phyloP scores from a whole-genome alignment of 2,888 invertebrate species.

The Drosophila antonietae region DNA sequence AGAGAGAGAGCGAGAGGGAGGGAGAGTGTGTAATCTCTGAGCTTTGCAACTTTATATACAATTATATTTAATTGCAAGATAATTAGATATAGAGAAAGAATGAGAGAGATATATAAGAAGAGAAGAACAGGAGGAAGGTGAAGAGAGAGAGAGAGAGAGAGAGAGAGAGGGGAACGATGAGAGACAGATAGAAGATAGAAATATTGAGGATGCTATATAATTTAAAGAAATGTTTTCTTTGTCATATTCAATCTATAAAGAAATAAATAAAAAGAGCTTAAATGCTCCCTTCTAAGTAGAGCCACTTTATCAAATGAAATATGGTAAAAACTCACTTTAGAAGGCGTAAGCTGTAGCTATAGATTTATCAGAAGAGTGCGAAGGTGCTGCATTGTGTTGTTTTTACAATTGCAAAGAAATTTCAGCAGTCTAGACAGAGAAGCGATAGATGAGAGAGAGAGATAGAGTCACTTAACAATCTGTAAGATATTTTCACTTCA shows the following conservation, averaged over 20 bases:
- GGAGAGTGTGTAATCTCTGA: too few species aligned
- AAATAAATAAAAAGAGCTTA: not conserved
- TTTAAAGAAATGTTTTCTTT: too few species aligned
- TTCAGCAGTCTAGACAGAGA: slow-evolving; percentile 1
- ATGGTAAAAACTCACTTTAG: not conserved
- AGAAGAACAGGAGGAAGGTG: not conserved
- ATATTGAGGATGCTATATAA: too few species aligned
- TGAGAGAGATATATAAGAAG: not conserved
- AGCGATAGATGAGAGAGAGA: not conserved
- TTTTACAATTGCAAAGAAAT: not conserved
- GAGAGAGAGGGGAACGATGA: not conserved
- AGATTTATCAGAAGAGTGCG: not conserved
- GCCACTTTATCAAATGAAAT: not conserved
- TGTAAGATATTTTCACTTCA: slow-evolving; percentile 7
- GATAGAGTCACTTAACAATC: not conserved
- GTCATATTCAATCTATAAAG: too few species aligned
- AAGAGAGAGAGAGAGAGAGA: not conserved
- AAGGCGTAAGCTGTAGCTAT: not conserved
- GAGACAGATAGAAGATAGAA: not conserved
- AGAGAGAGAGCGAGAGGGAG: not conserved
- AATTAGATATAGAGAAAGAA: not conserved
- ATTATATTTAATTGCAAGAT: not conserved
- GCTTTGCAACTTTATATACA: not conserved
- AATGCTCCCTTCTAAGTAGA: not conserved
- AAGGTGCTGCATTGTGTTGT: not conserved